Evolutionary conservation across 2,113 vertebrate genomes (phyloP).

Genomic region (Alouatta palliata): DNA sequence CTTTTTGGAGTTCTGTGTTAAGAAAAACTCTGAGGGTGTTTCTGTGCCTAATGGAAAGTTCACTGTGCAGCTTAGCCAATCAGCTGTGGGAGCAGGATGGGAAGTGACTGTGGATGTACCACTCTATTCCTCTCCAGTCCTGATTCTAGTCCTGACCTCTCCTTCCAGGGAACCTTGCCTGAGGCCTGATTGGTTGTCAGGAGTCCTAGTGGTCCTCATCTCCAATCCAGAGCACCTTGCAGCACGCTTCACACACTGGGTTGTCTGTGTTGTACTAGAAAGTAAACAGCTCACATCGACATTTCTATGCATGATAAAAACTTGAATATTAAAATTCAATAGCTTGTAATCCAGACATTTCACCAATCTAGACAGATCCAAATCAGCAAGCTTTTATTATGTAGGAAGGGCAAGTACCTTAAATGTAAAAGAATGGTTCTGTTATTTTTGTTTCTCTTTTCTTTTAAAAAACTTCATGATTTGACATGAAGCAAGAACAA

Average conservation of each 20-base stretch:
- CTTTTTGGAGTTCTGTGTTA: neutral
- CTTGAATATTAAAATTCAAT: neutral
- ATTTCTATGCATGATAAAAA: neutral
- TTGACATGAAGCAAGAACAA: conserved; percentile 60
- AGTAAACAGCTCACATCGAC: neutral
- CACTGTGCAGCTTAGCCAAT: neutral
- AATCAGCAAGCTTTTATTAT: conserved; percentile 17
- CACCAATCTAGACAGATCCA: neutral
- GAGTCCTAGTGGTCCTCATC: neutral
- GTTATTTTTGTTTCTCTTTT: conserved; percentile 41
- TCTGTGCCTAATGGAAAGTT: neutral
- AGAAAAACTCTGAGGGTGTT: neutral
- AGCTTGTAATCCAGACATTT: neutral
- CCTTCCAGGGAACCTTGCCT: neutral
- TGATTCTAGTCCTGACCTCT: neutral
- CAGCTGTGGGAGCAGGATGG: no score
- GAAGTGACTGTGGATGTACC: neutral
- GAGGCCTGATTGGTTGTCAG: neutral
- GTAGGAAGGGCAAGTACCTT: neutral
- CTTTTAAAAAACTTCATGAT: conserved; percentile 40
- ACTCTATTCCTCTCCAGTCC: rapidly evolving
- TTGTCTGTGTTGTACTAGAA: neutral
- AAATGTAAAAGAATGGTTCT: neutral
- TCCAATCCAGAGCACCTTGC: neutral
- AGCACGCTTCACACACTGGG: neutral